Percentiles rank a stretch among this genome's conserved stretches.
Evolutionary conservation across 2,888 invertebrate species (phyloP).

Genomic region (Argyresthia goedartella): DNA sequence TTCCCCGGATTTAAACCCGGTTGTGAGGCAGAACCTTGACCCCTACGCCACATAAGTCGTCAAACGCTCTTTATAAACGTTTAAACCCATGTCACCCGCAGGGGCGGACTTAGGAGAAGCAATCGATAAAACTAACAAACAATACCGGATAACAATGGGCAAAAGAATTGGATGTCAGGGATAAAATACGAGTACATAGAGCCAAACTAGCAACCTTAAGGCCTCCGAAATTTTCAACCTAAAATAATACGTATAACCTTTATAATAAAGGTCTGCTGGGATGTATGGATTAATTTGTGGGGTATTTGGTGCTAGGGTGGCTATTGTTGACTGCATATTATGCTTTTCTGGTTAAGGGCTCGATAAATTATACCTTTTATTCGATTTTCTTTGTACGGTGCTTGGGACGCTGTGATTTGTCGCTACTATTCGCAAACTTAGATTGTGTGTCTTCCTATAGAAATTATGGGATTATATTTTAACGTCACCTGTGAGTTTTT

Average conservation of each 20-base stretch:
- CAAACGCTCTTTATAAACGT: too few species aligned
- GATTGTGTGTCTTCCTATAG: neutral
- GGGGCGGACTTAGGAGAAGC: too few species aligned
- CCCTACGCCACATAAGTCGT: too few species aligned
- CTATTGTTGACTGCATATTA: slow-evolving; percentile 51
- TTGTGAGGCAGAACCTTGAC: too few species aligned
- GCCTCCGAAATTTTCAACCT: neutral
- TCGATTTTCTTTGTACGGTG: slow-evolving; percentile 20
- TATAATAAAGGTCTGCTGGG: neutral
- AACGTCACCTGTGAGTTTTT: neutral
- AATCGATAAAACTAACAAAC: slow-evolving; percentile 18
- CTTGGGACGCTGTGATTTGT: slow-evolving; percentile 4
- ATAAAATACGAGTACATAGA: slow-evolving; percentile 38
- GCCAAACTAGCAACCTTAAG: neutral
- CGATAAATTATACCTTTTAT: slow-evolving; percentile 41
- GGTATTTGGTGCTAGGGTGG: slow-evolving; percentile 15
- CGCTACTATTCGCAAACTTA: neutral
- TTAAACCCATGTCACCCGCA: too few species aligned
- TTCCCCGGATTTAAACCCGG: too few species aligned
- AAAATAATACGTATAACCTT: neutral
- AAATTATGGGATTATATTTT: neutral
- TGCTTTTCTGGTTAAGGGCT: slow-evolving; percentile 40
- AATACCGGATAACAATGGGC: slow-evolving; percentile 34
- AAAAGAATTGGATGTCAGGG: slow-evolving; percentile 48
- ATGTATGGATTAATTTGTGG: neutral